These are phyloP conservation scores for Morpho helenor DNA, from an alignment of 2,888 invertebrate genomes.

Conservation along the genomic window DNA sequence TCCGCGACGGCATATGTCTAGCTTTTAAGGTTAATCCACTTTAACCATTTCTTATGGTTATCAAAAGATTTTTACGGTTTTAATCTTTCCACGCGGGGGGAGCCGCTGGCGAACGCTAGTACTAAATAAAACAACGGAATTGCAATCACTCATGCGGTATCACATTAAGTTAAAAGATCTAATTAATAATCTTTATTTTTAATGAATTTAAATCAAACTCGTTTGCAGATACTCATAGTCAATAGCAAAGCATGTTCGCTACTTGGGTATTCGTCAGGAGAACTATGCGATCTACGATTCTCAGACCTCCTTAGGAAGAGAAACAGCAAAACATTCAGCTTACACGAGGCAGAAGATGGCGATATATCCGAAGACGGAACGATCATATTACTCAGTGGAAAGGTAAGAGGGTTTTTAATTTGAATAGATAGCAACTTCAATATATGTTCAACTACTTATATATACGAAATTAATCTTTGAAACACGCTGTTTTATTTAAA, in stretches of 20 bases:
- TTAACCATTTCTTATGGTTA: no score
- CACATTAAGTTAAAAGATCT: not conserved
- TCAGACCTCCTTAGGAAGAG: constrained; percentile 73
- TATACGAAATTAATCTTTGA: no score
- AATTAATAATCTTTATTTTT: not conserved
- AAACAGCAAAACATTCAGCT: constrained; percentile 65
- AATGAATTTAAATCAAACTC: constrained; percentile 1
- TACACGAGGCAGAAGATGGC: constrained; percentile 71
- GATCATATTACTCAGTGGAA: constrained; percentile 81
- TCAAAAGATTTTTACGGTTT: no score
- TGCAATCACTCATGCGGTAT: not conserved
- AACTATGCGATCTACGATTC: constrained; percentile 73
- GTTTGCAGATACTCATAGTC: constrained; percentile 81
- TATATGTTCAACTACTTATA: no score
- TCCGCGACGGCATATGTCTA: no score
- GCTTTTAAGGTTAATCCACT: no score
- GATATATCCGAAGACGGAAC: constrained; percentile 78
- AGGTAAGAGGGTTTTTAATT: constrained; percentile 47
- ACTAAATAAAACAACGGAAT: no score
- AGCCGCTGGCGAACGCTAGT: no score
- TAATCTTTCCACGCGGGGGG: no score
- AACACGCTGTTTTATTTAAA: no score
- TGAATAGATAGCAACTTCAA: no score
- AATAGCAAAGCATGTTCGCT: constrained; percentile 83
- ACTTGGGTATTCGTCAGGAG: constrained; percentile 76